A percentile compares a stretch with the other conserved stretches of the same genome.
phyloP scores from a whole-genome alignment of 2,888 invertebrate species.

The Catocala nupta region DNA sequence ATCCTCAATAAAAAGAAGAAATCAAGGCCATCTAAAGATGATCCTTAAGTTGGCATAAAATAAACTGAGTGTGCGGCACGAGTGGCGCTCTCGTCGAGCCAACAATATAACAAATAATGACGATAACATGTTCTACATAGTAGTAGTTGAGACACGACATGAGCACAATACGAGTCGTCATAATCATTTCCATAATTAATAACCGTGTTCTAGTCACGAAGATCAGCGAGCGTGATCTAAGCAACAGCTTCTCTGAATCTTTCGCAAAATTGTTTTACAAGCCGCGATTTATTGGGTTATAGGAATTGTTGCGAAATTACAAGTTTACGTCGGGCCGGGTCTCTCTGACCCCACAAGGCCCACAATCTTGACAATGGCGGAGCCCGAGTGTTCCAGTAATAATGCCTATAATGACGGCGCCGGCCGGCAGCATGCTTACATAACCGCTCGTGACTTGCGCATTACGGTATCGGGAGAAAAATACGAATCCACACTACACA shows the following conservation, averaged over 20 bases:
- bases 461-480: constrained; percentile 85
- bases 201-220: constrained; percentile 77
- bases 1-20: constrained; percentile 1
- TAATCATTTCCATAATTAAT: constrained; percentile 82
- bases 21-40: neutral
- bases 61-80: constrained; percentile 27
- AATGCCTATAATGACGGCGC: constrained; percentile 84
- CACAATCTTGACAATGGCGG: constrained; percentile 87
- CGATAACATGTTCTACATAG: constrained; percentile 31
- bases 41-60: constrained; percentile 19
- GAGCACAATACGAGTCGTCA: constrained; percentile 66
- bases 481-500: constrained; percentile 71
- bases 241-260: constrained; percentile 61
- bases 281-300: constrained; percentile 82
- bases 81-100: constrained; percentile 18
- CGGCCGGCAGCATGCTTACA: constrained; percentile 84
- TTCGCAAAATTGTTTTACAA: constrained; percentile 80
- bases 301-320: constrained; percentile 83
- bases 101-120: constrained; percentile 36
- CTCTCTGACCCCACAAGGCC: constrained; percentile 85
- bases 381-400: constrained; percentile 78
- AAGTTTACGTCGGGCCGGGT: constrained; percentile 72
- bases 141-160: constrained; percentile 58
- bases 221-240: constrained; percentile 74
- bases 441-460: constrained; percentile 87